These are phyloP conservation scores for Pogonocichla stellata DNA, from an alignment of 2,113 vertebrate species.

Conservation along the genomic window DNA sequence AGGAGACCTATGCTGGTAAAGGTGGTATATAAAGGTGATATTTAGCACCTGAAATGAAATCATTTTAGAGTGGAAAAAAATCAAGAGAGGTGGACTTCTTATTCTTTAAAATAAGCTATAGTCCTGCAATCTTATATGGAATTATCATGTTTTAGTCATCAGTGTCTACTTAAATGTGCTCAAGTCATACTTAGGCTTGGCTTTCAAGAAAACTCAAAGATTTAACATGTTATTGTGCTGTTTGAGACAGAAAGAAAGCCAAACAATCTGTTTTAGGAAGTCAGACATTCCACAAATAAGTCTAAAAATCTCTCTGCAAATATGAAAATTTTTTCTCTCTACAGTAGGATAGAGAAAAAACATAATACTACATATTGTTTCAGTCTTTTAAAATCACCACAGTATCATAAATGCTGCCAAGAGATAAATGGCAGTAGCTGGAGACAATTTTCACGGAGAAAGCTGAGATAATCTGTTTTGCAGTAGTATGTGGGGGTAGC, in stretches of 20 bases:
- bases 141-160: not conserved
- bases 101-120: not conserved
- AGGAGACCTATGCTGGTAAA: not conserved
- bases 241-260: not conserved
- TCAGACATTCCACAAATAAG: not conserved
- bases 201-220: not conserved
- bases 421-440: not conserved
- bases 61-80: not conserved
- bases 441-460: not conserved
- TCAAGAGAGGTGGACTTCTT: not conserved
- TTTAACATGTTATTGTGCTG: not conserved
- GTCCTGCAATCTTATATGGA: not conserved
- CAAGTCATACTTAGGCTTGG: not conserved
- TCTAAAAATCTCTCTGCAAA: not conserved
- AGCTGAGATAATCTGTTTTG: not conserved
- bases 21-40: not conserved
- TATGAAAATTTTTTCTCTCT: not conserved
- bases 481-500: not conserved
- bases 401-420: not conserved
- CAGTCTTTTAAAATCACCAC: not conserved
- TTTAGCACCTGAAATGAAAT: not conserved
- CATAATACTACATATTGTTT: not conserved
- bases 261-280: not conserved
- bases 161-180: not conserved
- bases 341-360: not conserved